Conservation (phyloP, 2,888 invertebrate genomes). For the Monopis laevigella region DNA sequence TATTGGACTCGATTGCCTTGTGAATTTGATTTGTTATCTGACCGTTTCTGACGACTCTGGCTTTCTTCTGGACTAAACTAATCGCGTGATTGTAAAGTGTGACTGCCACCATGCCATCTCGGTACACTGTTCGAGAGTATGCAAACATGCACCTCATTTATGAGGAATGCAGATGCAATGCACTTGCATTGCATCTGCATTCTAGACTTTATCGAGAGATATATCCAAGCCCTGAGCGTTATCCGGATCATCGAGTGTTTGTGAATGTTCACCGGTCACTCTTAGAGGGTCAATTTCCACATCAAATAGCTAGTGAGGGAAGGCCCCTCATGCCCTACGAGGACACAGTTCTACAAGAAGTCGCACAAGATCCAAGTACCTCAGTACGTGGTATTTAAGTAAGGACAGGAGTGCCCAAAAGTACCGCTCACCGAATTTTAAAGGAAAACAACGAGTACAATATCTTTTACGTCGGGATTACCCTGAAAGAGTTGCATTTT, state of each 20-base stretch:
- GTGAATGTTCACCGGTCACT: slow-evolving; percentile 15
- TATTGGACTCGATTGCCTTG: no score
- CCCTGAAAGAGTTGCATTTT: slow-evolving; percentile 12
- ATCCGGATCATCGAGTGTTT: slow-evolving; percentile 17
- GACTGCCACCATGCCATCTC: slow-evolving; percentile 1
- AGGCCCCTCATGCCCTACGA: slow-evolving; percentile 15
- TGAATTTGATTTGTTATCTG: no score
- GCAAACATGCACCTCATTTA: slow-evolving; percentile 21
- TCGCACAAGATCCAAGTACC: neutral
- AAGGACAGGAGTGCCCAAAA: slow-evolving; percentile 11
- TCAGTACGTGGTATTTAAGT: slow-evolving; percentile 3
- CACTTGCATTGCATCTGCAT: no score
- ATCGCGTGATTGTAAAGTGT: no score
- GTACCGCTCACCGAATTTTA: slow-evolving; percentile 3
- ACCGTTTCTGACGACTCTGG: no score
- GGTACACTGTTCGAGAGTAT: slow-evolving; percentile 18
- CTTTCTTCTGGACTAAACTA: no score
- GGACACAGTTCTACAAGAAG: slow-evolving; percentile 15
- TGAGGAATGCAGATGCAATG: slow-evolving; percentile 18
- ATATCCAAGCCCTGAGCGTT: no score
- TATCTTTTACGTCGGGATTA: slow-evolving; percentile 9
- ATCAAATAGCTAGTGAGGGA: slow-evolving; percentile 16
- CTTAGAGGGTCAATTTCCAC: slow-evolving; percentile 13
- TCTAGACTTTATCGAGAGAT: slow-evolving; percentile 17
- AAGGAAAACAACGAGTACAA: slow-evolving; percentile 10